A percentile compares a stretch with the other conserved stretches of the same genome.
These are phyloP conservation scores for Mormyrops attenuatus DNA, from an alignment of 2,797 vertebrate species.

Conservation along the genomic window DNA sequence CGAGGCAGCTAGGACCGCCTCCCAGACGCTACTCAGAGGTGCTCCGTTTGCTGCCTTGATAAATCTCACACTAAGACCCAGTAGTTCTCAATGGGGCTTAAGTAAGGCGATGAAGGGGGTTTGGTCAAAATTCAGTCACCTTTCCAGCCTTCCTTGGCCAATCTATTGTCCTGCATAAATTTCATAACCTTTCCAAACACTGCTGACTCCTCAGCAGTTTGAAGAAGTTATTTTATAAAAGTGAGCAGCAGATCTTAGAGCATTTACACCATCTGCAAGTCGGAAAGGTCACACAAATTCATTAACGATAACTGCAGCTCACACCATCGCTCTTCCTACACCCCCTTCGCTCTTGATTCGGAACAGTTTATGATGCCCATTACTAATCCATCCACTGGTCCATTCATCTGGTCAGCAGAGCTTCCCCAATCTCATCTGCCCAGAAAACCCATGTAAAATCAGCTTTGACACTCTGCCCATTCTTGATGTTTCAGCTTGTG, in stretches of 20 bases:
- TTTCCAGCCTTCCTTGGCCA: background rate
- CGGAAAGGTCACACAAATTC: too few species aligned
- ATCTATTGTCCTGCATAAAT: background rate
- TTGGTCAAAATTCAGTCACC: background rate
- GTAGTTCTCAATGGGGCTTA: background rate
- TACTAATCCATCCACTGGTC: background rate
- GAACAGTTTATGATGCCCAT: background rate
- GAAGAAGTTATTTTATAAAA: too few species aligned
- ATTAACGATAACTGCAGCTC: background rate
- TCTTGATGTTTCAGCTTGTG: background rate
- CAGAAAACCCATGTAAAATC: background rate
- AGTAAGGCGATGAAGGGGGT: background rate
- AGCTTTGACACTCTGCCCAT: background rate
- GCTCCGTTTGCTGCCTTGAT: background rate
- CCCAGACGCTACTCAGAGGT: too few species aligned
- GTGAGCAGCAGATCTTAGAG: too few species aligned
- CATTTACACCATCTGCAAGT: too few species aligned
- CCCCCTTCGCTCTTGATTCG: background rate
- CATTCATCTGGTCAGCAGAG: background rate
- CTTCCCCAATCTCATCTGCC: background rate
- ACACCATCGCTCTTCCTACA: background rate
- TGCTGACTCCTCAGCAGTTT: background rate
- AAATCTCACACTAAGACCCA: background rate
- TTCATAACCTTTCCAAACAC: background rate
- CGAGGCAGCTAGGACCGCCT: background rate